Evolutionary conservation across 2,797 vertebrate species (phyloP).

Genomic region (Natrix natrix): DNA sequence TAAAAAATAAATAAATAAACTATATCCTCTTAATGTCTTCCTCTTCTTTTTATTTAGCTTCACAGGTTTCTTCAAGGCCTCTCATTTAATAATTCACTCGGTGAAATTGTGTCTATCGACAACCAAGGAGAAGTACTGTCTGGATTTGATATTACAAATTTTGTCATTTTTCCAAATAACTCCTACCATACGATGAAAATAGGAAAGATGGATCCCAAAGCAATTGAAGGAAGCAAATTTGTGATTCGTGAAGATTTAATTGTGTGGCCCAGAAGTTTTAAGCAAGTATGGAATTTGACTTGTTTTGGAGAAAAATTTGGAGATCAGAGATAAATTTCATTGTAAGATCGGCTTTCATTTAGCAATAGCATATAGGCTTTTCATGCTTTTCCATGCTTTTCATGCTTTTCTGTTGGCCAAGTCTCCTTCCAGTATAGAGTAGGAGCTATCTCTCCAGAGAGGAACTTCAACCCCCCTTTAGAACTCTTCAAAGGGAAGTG

Average conservation of each 20-base stretch:
- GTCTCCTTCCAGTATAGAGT: too few species aligned
- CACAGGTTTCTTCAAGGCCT: neutral
- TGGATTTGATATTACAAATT: neutral
- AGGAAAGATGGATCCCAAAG: neutral
- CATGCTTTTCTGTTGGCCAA: too few species aligned
- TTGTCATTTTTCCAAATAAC: neutral
- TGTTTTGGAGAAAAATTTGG: neutral
- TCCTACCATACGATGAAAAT: neutral
- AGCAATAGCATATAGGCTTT: too few species aligned
- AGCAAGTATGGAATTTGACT: neutral
- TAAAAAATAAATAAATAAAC: too few species aligned
- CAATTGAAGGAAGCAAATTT: neutral
- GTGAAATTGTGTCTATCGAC: neutral
- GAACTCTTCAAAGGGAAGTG: too few species aligned
- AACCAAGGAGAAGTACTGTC: neutral
- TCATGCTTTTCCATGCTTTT: too few species aligned
- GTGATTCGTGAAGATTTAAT: neutral
- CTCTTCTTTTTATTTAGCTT: neutral
- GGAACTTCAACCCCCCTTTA: too few species aligned
- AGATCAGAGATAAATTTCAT: too few species aligned
- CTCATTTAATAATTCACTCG: slow-evolving; percentile 1
- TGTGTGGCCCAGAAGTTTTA: neutral
- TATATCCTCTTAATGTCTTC: too few species aligned
- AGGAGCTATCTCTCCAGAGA: too few species aligned
- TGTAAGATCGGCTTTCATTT: too few species aligned